These are phyloP conservation scores for Ctenomys sociabilis DNA, from an alignment of 2,113 vertebrate genomes.

Conservation along the genomic window DNA sequence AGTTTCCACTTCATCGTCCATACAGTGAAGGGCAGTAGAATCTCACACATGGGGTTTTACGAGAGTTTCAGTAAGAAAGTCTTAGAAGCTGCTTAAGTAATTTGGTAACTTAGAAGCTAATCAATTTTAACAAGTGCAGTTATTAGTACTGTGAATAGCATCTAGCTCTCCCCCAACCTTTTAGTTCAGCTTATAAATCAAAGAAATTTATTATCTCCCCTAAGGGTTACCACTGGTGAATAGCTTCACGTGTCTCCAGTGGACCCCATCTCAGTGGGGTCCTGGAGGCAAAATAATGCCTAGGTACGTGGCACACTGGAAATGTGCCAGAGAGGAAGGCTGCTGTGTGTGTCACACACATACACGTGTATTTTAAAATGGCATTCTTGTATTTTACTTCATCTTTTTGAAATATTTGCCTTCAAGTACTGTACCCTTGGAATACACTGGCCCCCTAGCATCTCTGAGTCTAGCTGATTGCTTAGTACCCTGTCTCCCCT, in stretches of 20 bases:
- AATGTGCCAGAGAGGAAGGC: not conserved
- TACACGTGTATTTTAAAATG: not conserved
- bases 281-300: not conserved
- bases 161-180: not conserved
- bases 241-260: not conserved
- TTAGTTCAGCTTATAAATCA: constrained; percentile 39
- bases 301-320: not conserved
- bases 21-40: not conserved
- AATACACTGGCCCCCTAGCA: too few species aligned
- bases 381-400: not conserved
- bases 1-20: not conserved
- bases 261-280: not conserved
- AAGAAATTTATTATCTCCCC: constrained; percentile 5
- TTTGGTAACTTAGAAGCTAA: not conserved
- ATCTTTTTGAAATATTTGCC: not conserved
- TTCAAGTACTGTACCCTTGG: not conserved
- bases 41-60: not conserved
- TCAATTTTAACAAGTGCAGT: not conserved
- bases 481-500: not conserved
- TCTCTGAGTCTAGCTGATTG: not conserved
- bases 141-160: not conserved
- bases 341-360: not conserved
- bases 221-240: not conserved
- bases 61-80: not conserved
- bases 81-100: not conserved